Evolutionary conservation across 2,888 invertebrate genomes (phyloP).

Genomic region (Cantharis rustica): DNA sequence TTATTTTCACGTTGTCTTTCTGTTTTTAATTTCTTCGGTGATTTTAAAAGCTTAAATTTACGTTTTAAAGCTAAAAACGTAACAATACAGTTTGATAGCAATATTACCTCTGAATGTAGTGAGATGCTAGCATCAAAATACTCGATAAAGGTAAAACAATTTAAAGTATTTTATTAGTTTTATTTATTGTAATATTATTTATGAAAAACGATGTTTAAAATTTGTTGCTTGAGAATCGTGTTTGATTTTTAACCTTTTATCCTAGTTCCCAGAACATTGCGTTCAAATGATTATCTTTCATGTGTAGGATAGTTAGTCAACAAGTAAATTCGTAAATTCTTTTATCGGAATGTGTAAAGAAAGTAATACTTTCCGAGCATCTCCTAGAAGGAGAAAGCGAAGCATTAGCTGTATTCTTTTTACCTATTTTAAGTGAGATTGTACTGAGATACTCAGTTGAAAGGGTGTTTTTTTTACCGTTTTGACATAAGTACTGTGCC

Average conservation of each 20-base stretch:
- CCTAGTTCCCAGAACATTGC: neutral
- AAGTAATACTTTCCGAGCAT: no score
- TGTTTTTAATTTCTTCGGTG: neutral
- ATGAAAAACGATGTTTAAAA: constrained; percentile 12
- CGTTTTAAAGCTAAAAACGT: neutral
- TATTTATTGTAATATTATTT: constrained; percentile 16
- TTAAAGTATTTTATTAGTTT: constrained; percentile 27
- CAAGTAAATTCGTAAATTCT: no score
- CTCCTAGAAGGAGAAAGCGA: no score
- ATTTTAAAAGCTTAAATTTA: neutral
- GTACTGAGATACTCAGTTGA: no score
- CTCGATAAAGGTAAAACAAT: constrained; percentile 10
- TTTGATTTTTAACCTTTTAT: neutral
- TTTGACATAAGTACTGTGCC: no score
- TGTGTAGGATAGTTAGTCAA: no score
- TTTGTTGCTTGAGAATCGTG: constrained; percentile 17
- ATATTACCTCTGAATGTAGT: neutral
- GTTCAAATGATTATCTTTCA: no score
- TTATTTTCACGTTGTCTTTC: neutral
- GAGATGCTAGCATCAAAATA: constrained; percentile 18
- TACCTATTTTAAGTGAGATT: no score
- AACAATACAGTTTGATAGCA: neutral
- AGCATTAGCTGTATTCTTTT: no score
- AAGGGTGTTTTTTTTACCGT: no score
- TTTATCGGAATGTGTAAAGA: no score